phyloP scores from a whole-genome alignment of 2,113 vertebrate species.

The Zingel zingel region DNA sequence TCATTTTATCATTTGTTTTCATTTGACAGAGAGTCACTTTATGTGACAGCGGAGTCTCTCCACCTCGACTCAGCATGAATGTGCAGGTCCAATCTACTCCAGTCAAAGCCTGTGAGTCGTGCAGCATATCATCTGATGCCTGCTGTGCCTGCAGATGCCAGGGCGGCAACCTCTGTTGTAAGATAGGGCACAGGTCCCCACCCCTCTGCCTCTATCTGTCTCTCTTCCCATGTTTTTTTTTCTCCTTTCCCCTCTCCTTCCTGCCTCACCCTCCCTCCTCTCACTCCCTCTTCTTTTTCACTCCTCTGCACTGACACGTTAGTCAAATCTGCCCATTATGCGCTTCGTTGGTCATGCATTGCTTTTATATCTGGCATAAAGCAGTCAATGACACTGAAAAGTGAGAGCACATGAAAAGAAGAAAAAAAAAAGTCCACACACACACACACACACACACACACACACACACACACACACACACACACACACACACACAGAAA shows the following conservation, averaged over 20 bases:
- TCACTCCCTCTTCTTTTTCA: conserved; percentile 57
- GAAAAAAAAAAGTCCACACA: conserved; percentile 11
- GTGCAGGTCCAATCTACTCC: conserved; percentile 60
- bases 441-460: not conserved
- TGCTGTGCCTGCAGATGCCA: conserved; percentile 75
- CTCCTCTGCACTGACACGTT: conserved; percentile 71
- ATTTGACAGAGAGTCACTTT: conserved; percentile 62
- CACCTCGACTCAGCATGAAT: conserved; percentile 63
- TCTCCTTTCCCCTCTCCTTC: conserved; percentile 34
- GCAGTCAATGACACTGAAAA: conserved; percentile 77
- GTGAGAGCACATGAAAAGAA: conserved; percentile 57
- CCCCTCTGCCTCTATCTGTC: conserved; percentile 41
- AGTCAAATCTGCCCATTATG: conserved; percentile 78
- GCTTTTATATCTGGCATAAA: conserved; percentile 80
- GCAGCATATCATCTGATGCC: conserved; percentile 67
- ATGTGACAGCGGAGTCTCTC: conserved; percentile 58
- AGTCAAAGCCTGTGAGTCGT: conserved; percentile 62
- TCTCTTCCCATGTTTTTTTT: conserved; percentile 17
- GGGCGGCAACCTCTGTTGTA: conserved; percentile 63
- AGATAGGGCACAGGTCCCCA: conserved; percentile 58
- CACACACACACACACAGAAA: conserved; percentile 27
- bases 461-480: not conserved
- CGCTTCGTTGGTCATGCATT: conserved; percentile 73
- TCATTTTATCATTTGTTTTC: conserved; percentile 60
- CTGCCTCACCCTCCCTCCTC: not conserved